Evolutionary conservation across 2,797 vertebrate species (phyloP).

Genomic region (Lacerta agilis): DNA sequence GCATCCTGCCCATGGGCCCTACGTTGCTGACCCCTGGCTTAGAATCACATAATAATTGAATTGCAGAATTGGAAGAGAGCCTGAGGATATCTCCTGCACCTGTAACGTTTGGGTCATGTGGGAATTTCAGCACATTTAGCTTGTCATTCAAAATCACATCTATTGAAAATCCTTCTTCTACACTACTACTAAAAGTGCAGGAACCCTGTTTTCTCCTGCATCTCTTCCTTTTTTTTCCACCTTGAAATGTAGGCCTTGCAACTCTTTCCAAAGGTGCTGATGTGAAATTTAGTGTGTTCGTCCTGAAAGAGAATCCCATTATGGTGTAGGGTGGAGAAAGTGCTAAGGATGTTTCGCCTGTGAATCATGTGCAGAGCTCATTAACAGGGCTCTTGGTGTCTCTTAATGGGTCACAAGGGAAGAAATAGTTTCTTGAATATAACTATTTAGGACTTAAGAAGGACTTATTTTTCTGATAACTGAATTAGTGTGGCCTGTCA

Average conservation of each 20-base stretch:
- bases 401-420: not conserved
- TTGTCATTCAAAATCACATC: too few species aligned
- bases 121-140: too few species aligned
- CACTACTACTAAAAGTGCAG: too few species aligned
- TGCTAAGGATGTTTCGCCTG: not conserved
- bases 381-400: not conserved
- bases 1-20: too few species aligned
- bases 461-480: not conserved
- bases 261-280: not conserved
- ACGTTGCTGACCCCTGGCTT: too few species aligned
- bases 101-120: too few species aligned
- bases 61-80: too few species aligned
- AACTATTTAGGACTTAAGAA: not conserved
- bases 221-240: too few species aligned
- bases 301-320: not conserved
- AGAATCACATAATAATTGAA: too few species aligned
- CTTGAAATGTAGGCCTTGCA: not conserved
- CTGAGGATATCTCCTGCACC: too few species aligned
- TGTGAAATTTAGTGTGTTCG: not conserved
- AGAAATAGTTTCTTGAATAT: not conserved
- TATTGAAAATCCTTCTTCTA: too few species aligned
- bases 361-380: not conserved
- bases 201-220: too few species aligned
- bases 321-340: not conserved
- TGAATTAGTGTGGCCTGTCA: not conserved